Evolutionary conservation across 2,888 invertebrate genomes (phyloP).

Genomic region (Agonum fuliginosum): DNA sequence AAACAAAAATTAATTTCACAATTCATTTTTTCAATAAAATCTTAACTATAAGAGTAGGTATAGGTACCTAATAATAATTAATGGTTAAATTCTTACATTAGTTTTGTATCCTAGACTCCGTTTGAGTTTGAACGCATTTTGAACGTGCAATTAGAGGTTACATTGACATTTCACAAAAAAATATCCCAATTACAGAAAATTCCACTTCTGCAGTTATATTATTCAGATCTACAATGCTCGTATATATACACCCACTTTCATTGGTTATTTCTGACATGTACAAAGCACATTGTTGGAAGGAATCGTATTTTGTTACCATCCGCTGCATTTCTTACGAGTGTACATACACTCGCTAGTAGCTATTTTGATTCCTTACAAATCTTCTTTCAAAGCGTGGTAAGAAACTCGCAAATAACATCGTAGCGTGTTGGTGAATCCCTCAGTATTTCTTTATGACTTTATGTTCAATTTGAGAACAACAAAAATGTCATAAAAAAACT

Average conservation of each 20-base stretch:
- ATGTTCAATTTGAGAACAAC: not conserved
- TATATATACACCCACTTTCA: not conserved
- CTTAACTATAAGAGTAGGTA: too few relatives aligned
- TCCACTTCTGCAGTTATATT: not conserved
- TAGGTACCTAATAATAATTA: too few relatives aligned
- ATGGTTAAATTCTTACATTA: too few relatives aligned
- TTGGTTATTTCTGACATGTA: not conserved
- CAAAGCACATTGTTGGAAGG: not conserved
- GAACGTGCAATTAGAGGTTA: too few relatives aligned
- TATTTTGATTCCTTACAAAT: slow-evolving; percentile 22
- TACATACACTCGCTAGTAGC: not conserved
- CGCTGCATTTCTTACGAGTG: not conserved
- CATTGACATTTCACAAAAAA: too few relatives aligned
- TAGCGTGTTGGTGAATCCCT: not conserved
- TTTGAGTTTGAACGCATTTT: too few relatives aligned
- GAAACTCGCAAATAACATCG: not conserved
- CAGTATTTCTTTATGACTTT: not conserved
- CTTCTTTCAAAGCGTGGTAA: not conserved
- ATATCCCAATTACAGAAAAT: too few relatives aligned
- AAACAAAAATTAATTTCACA: too few relatives aligned
- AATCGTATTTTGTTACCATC: not conserved
- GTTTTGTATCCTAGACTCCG: too few relatives aligned
- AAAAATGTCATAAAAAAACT: slow-evolving; percentile 21
- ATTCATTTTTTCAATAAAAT: too few relatives aligned
- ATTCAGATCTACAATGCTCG: not conserved